These are phyloP conservation scores for Bombus sylvicola DNA, from an alignment of 1,140 invertebrate genomes.

Conservation along the genomic window DNA sequence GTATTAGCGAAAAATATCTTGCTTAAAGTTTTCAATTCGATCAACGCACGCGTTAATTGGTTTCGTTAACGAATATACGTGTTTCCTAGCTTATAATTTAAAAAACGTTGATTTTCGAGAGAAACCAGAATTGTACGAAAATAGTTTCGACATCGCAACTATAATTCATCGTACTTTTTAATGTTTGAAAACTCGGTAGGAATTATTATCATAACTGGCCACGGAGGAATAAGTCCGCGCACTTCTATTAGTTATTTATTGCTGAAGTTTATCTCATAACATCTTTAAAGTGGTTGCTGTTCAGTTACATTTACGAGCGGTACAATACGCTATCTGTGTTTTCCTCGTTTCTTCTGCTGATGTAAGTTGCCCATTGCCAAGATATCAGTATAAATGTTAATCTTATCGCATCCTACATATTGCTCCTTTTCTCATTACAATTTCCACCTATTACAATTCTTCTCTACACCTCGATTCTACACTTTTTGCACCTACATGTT, in stretches of 20 bases:
- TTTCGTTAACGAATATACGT: neutral
- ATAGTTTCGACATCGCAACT: neutral
- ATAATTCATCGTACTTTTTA: neutral
- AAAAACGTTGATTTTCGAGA: neutral
- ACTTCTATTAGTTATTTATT: constrained; percentile 20
- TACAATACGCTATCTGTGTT: neutral
- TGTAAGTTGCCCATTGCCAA: neutral
- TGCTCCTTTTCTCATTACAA: neutral
- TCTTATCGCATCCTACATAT: neutral
- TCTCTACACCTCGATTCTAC: neutral
- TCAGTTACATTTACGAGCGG: neutral
- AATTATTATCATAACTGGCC: neutral
- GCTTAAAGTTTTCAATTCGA: neutral
- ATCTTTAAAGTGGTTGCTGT: neutral
- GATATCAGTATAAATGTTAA: neutral
- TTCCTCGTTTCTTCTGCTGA: neutral
- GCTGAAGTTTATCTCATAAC: constrained; percentile 36
- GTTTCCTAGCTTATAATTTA: neutral
- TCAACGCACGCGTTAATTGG: neutral
- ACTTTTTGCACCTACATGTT: neutral
- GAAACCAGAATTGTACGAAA: neutral
- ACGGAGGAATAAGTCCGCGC: neutral
- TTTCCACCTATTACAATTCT: neutral
- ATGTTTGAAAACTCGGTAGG: neutral
- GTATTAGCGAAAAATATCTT: neutral